Evolutionary conservation across 2,113 vertebrate species (phyloP).

Genomic region (Puma concolor): DNA sequence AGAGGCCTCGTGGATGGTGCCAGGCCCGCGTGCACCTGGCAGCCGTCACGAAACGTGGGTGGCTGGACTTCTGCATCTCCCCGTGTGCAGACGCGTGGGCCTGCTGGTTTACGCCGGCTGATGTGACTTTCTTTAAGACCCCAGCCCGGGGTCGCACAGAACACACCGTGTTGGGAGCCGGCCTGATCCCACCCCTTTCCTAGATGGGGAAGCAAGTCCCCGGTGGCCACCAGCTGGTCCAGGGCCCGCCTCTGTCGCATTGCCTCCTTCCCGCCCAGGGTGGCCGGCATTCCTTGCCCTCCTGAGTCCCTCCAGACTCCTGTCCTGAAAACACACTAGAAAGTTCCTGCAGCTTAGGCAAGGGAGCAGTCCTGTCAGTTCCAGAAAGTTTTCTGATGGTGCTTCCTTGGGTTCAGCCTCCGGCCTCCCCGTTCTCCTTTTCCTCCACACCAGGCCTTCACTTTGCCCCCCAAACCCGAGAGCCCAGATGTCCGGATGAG

Average conservation of each 20-base stretch:
- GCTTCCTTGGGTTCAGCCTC: rapidly evolving
- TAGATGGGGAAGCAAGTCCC: not conserved
- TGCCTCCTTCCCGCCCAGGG: not conserved
- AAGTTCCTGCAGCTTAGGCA: not conserved
- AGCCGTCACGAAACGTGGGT: not conserved
- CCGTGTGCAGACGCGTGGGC: rapidly evolving
- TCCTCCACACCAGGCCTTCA: rapidly evolving
- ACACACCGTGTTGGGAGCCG: rapidly evolving
- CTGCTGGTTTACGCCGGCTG: not conserved
- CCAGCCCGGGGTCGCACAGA: rapidly evolving
- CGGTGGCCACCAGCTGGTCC: rapidly evolving
- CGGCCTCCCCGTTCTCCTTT: not conserved
- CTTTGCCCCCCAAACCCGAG: not conserved
- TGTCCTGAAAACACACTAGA: not conserved
- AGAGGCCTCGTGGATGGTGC: rapidly evolving
- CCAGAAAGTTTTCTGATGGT: too few relatives aligned
- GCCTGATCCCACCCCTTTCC: not conserved
- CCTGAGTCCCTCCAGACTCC: rapidly evolving
- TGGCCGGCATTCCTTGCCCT: not conserved
- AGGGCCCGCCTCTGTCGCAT: rapidly evolving
- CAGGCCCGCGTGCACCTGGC: not conserved
- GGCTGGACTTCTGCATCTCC: rapidly evolving
- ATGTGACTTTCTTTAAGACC: not conserved
- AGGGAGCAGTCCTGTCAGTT: rapidly evolving
- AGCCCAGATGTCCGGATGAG: not conserved